Base-by-base conservation (phyloP, 2,113 vertebrate species). In the Hassar affinis region DNA sequence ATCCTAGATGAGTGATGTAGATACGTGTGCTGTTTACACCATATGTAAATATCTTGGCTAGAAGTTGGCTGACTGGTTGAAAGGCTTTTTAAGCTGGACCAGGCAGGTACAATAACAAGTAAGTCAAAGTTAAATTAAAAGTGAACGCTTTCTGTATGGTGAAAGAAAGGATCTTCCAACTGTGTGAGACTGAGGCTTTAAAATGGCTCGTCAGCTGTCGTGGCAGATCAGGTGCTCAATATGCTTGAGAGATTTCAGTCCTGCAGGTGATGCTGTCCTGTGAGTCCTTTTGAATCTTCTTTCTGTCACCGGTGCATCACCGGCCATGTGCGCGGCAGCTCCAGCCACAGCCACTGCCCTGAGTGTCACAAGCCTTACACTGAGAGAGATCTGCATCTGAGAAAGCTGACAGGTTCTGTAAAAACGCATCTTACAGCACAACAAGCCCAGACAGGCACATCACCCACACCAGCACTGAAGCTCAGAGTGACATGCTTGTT, bases 271-370 rank as follows among this genome's bases (percentile, higher is more conserved):
- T 54, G 45, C 85, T 93, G 0, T 54, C 35, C 0, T 94, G 92
- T 0, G 90, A 91, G 59, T 92, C 93, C 81, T 90, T n/a, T n/a
- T n/a, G n/a, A n/a, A n/a, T n/a, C n/a, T n/a, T n/a, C 90, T 1
- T 92, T 91, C 81, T 94, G 91, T 82, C 85, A 87, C 22, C 1
- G 27, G 3, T 94, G 93, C 72, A 86, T 92, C 5, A 85, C 79
- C 1, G 59, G 25, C 0, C 51, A 3, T 22, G 18, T 84, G 66
- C 77, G 7, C 0, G 25, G 74, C 4, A 81, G 45, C 78, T 14
- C 17, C 11, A 79, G 57, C 15, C 49, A 30, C 18, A 22, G 0
- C 1, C 15, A 3, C 59, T 93, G 91, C 22, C 92, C 92, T 11
- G 79, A 89, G 51, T 91, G 91, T 82, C 22, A 11, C 18, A 61